Conservation (phyloP, 2,888 invertebrate species). For the Acholoe squamosa region DNA sequence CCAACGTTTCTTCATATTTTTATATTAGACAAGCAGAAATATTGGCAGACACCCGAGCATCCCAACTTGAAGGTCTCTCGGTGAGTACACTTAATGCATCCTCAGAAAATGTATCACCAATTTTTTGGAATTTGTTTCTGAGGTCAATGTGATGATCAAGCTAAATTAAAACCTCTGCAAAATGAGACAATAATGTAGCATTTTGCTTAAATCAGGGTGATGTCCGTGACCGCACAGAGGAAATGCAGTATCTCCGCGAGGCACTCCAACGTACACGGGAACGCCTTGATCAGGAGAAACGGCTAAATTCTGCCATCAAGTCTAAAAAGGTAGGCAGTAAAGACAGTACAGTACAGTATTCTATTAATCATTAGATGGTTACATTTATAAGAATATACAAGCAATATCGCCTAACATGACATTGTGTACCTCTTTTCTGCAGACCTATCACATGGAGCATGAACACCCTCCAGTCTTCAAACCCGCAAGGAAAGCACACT, state of each 20-base stretch:
- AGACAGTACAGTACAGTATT: no score
- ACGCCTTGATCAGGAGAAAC: slow-evolving; percentile 81
- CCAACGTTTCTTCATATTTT: no score
- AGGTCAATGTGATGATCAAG: background rate
- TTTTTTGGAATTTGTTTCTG: background rate
- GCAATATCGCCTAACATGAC: no score
- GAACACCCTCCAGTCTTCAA: slow-evolving; percentile 63
- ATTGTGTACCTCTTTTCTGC: slow-evolving; percentile 25
- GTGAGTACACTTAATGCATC: slow-evolving; percentile 71
- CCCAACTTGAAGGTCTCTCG: slow-evolving; percentile 77
- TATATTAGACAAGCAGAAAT: slow-evolving; percentile 79
- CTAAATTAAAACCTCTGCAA: no score
- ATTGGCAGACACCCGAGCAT: slow-evolving; percentile 76
- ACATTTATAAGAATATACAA: no score
- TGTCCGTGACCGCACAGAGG: slow-evolving; percentile 79
- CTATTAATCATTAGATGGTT: no score
- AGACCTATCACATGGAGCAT: slow-evolving; percentile 70
- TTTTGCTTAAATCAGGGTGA: slow-evolving; percentile 70
- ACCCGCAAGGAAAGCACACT: slow-evolving; percentile 67
- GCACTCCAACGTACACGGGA: slow-evolving; percentile 79
- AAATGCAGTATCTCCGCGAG: slow-evolving; percentile 81
- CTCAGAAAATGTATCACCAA: background rate
- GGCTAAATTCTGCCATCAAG: slow-evolving; percentile 82
- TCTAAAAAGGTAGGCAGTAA: slow-evolving; percentile 77
- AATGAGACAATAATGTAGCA: no score